Percentiles rank a stretch among this genome's conserved stretches.
phyloP scores from a whole-genome alignment of 1,140 invertebrate species.

The Episyrphus balteatus region DNA sequence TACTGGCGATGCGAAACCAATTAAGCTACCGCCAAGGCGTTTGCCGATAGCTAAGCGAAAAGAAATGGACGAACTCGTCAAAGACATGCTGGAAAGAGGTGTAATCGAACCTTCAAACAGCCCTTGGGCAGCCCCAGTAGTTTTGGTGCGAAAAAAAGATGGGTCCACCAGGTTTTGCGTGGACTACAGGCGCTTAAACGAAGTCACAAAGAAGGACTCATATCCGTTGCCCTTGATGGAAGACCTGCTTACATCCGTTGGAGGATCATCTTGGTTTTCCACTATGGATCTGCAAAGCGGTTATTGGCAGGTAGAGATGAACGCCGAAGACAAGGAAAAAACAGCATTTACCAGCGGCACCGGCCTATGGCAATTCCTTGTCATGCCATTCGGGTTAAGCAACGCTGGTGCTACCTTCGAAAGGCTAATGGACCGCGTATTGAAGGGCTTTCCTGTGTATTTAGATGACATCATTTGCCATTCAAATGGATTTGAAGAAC shows the following conservation, averaged over 20 bases:
- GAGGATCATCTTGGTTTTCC: slow-evolving; percentile 1
- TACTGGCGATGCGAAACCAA: slow-evolving; percentile 2
- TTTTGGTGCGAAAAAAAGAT: too few species aligned
- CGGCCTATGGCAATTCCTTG: slow-evolving; percentile 5
- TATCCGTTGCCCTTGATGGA: slow-evolving; percentile 44
- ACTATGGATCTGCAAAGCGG: slow-evolving; percentile 4
- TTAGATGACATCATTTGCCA: slow-evolving; percentile 6
- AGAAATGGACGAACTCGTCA: neutral
- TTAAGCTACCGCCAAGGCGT: neutral
- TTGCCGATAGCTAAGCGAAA: neutral
- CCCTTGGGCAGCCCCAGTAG: slow-evolving; percentile 38
- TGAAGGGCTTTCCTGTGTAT: neutral
- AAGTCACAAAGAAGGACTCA: slow-evolving; percentile 21
- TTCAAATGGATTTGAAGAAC: neutral
- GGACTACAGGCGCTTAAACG: slow-evolving; percentile 24
- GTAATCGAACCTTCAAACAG: slow-evolving; percentile 19
- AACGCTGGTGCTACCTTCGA: slow-evolving; percentile 3
- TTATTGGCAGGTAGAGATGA: slow-evolving; percentile 6
- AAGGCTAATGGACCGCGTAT: slow-evolving; percentile 1
- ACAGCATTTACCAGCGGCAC: neutral
- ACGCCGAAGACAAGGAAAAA: neutral
- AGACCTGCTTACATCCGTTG: slow-evolving; percentile 1
- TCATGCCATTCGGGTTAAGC: slow-evolving; percentile 3
- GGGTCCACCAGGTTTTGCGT: too few species aligned
- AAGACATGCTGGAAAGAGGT: neutral